Evolutionary conservation across 2,888 invertebrate genomes (phyloP).

Genomic region (Drosophila atripex): DNA sequence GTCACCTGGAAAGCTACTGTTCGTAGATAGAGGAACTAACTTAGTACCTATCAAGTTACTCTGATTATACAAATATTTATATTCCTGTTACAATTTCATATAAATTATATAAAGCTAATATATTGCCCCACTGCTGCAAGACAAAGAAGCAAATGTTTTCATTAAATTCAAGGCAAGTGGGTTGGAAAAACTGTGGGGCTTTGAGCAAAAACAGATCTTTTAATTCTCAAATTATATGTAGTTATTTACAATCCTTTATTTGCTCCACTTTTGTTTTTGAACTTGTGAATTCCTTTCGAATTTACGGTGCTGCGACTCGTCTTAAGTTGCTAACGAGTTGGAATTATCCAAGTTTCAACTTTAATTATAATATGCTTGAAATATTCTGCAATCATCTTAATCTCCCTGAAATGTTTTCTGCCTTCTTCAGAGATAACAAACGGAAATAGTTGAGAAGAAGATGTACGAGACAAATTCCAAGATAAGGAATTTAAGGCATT

Average conservation of each 20-base stretch:
- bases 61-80: neutral
- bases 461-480: conserved; percentile 10
- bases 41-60: neutral
- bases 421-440: conserved; percentile 18
- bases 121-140: neutral
- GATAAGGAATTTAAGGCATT: conserved; percentile 29
- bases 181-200: conserved; percentile 9
- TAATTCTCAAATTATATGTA: neutral
- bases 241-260: neutral
- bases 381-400: conserved; percentile 27
- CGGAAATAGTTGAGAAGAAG: conserved; percentile 26
- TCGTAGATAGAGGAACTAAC: neutral
- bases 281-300: neutral
- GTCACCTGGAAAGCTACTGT: neutral
- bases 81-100: neutral
- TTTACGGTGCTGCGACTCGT: neutral
- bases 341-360: conserved; percentile 5
- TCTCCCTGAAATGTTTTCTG: conserved; percentile 11
- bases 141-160: conserved; percentile 1
- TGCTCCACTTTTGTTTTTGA: neutral
- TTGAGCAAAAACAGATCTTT: neutral
- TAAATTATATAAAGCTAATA: neutral
- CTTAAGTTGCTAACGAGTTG: conserved; percentile 18
- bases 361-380: conserved; percentile 32
- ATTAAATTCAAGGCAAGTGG: conserved; percentile 16